Evolutionary conservation across 2,888 invertebrate genomes (phyloP).

Genomic region (Bhutanitis thaidina): DNA sequence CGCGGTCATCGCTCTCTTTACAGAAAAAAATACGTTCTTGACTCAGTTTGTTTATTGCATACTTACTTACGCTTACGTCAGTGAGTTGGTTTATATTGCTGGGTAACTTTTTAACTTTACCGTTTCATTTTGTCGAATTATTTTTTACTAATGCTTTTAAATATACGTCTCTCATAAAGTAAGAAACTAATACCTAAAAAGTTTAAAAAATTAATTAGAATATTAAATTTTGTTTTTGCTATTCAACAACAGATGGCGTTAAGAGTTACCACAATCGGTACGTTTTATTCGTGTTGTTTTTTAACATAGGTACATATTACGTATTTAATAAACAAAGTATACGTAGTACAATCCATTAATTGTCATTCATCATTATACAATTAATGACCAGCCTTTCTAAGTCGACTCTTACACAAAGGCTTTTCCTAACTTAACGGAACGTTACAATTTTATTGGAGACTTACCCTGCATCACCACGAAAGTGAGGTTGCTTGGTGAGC

Average conservation of each 20-base stretch:
- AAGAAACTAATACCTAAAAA: neutral
- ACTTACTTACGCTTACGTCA: slow-evolving; percentile 41
- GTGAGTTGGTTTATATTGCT: slow-evolving; percentile 30
- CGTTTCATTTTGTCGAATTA: slow-evolving; percentile 6
- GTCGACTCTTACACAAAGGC: too few relatives aligned
- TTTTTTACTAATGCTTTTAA: neutral
- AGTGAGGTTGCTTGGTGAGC: too few relatives aligned
- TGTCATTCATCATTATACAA: too few relatives aligned
- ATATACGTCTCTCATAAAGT: neutral
- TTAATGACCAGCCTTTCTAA: too few relatives aligned
- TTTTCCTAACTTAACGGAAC: too few relatives aligned
- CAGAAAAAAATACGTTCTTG: slow-evolving; percentile 52
- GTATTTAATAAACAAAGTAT: too few relatives aligned
- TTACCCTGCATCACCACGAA: too few relatives aligned
- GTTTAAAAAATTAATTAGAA: neutral
- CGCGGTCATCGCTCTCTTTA: slow-evolving; percentile 68
- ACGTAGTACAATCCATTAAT: too few relatives aligned
- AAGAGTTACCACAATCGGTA: slow-evolving; percentile 2
- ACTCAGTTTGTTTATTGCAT: slow-evolving; percentile 57
- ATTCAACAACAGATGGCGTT: slow-evolving; percentile 60
- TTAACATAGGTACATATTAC: too few relatives aligned
- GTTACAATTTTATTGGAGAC: too few relatives aligned
- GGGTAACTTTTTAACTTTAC: slow-evolving; percentile 17
- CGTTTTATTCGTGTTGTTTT: too few relatives aligned
- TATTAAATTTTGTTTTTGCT: slow-evolving; percentile 35